These are phyloP conservation scores for Eumaeus atala DNA, from an alignment of 1,140 invertebrate genomes.

Conservation along the genomic window DNA sequence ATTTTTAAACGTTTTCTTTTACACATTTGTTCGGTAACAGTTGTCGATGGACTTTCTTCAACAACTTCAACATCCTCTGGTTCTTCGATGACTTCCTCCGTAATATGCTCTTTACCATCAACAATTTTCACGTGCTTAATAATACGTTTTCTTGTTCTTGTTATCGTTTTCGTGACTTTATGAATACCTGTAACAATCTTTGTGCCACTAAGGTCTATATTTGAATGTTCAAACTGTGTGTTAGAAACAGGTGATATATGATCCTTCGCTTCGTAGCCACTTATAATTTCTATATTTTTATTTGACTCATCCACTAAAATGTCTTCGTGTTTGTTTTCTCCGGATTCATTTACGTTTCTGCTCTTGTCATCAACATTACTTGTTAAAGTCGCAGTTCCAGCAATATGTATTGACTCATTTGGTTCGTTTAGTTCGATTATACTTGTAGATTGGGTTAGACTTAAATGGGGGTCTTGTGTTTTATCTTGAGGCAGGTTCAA, in stretches of 20 bases:
- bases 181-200: constrained; percentile 45
- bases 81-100: constrained; percentile 83
- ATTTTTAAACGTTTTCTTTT: constrained; percentile 77
- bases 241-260: neutral
- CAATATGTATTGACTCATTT: neutral
- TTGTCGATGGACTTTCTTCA: constrained; percentile 38
- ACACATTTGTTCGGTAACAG: constrained; percentile 17
- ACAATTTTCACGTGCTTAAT: constrained; percentile 84
- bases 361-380: no score
- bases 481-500: neutral
- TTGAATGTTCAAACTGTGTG: neutral
- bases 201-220: constrained; percentile 10
- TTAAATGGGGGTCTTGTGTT: no score
- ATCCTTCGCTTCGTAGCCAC: neutral
- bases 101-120: constrained; percentile 84
- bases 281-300: no score
- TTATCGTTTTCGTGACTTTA: constrained; percentile 77
- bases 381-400: neutral
- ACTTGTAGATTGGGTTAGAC: no score
- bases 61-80: constrained; percentile 76
- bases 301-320: no score
- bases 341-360: no score
- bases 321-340: no score
- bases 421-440: neutral
- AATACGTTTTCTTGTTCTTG: constrained; percentile 78